A percentile compares a stretch with the other conserved stretches of the same genome.
These are phyloP conservation scores for Perca schrenkii DNA, from an alignment of 2,113 vertebrate species.

Conservation along the genomic window DNA sequence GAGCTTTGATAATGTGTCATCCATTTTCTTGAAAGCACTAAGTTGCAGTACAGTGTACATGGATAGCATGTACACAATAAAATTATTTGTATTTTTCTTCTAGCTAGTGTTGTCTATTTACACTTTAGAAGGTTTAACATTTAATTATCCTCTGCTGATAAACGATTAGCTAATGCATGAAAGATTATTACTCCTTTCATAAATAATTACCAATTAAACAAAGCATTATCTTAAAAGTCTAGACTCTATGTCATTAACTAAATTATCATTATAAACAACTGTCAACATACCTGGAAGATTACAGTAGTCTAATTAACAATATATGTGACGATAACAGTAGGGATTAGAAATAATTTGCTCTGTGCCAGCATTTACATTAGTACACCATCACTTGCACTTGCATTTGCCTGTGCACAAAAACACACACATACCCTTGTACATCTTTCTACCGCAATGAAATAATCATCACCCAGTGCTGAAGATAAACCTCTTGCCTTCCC, in stretches of 20 bases:
- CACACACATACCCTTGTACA: constrained; percentile 15
- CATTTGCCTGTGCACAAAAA: constrained; percentile 6
- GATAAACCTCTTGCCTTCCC: constrained; percentile 25
- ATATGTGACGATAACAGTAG: neutral
- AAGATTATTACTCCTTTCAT: constrained; percentile 26
- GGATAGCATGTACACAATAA: neutral
- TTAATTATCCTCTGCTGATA: constrained; percentile 17
- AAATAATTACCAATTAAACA: constrained; percentile 30
- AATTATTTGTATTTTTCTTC: neutral
- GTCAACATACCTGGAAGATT: constrained; percentile 32
- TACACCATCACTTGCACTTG: neutral
- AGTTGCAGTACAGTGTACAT: neutral
- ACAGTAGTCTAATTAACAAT: constrained; percentile 36
- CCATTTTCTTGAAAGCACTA: neutral
- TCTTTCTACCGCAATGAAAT: constrained; percentile 39
- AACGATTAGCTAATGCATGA: constrained; percentile 25
- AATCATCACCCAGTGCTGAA: constrained; percentile 46
- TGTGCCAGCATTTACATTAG: neutral
- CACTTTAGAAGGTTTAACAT: neutral
- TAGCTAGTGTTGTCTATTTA: neutral
- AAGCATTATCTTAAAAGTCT: constrained; percentile 17
- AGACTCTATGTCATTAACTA: constrained; percentile 26
- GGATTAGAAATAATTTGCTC: constrained; percentile 27
- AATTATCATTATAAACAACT: constrained; percentile 22
- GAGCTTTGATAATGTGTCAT: neutral